Percentiles rank a stretch among this genome's conserved stretches.
These are phyloP conservation scores for Halocynthia roretzi DNA, from an alignment of 23 tunicate genomes.

Conservation along the genomic window DNA sequence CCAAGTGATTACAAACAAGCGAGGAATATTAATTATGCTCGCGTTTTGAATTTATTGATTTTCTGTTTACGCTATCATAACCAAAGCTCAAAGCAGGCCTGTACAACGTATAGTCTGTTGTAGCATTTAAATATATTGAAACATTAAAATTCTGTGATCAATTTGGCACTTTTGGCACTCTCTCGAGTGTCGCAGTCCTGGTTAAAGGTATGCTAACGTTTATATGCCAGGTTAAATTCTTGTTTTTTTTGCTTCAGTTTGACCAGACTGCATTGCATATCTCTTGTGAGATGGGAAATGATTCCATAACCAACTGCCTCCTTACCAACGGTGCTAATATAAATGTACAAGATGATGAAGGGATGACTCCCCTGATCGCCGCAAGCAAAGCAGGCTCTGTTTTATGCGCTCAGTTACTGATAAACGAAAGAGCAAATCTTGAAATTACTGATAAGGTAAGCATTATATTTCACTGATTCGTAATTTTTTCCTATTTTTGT, in stretches of 20 bases:
- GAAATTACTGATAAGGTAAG: conserved; percentile 32
- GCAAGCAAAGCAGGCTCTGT: conserved; percentile 36
- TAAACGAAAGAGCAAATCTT: background rate
- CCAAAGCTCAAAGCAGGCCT: too few species aligned
- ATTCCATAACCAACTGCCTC: background rate
- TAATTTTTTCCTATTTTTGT: background rate
- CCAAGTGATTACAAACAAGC: too few species aligned
- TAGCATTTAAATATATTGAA: too few species aligned
- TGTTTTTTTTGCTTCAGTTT: background rate
- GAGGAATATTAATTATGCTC: too few species aligned
- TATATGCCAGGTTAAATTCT: background rate
- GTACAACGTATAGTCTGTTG: too few species aligned
- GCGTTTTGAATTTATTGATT: too few species aligned
- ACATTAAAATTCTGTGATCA: too few species aligned
- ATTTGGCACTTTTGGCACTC: background rate
- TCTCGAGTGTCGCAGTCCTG: background rate
- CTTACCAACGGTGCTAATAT: conserved; percentile 12
- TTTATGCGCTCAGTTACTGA: conserved; percentile 14
- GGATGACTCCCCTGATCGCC: conserved; percentile 37
- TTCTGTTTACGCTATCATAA: too few species aligned
- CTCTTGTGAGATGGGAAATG: conserved; percentile 17
- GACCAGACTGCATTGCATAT: conserved; percentile 19
- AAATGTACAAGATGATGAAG: conserved; percentile 33
- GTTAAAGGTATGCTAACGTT: background rate
- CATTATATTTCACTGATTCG: background rate